Evolutionary conservation across 1,140 invertebrate genomes (phyloP).

Genomic region (Aricia agestis): DNA sequence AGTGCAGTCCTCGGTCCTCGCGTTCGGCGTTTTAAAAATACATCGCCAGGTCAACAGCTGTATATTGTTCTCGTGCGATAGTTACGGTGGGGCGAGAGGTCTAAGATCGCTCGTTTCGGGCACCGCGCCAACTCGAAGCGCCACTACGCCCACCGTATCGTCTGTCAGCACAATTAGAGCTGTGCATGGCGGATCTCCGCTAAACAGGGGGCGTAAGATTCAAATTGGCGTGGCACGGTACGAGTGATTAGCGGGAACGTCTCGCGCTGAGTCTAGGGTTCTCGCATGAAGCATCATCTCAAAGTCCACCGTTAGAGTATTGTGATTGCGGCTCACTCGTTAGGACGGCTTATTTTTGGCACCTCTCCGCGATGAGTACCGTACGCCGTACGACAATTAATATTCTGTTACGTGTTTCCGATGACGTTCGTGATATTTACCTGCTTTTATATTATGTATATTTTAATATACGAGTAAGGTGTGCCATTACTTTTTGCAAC

Average conservation of each 20-base stretch:
- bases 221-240: slow-evolving; percentile 17
- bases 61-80: slow-evolving; percentile 51
- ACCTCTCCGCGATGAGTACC: slow-evolving; percentile 11
- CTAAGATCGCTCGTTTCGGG: slow-evolving; percentile 45
- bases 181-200: slow-evolving; percentile 4
- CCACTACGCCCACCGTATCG: slow-evolving; percentile 48
- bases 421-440: neutral
- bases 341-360: slow-evolving; percentile 37
- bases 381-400: neutral
- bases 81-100: slow-evolving; percentile 43
- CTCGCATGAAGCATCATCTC: slow-evolving; percentile 56
- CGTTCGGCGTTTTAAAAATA: slow-evolving; percentile 36
- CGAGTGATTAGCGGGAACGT: slow-evolving; percentile 46
- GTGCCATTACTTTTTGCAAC: neutral
- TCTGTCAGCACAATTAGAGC: slow-evolving; percentile 33
- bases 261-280: slow-evolving; percentile 61
- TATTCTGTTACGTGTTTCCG: slow-evolving; percentile 11
- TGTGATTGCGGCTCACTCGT: slow-evolving; percentile 37
- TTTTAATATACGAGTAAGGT: neutral
- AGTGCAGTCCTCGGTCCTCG: slow-evolving; percentile 10
- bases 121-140: slow-evolving; percentile 63
- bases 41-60: slow-evolving; percentile 49
- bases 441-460: neutral
- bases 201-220: slow-evolving; percentile 20
- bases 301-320: slow-evolving; percentile 49